Evolutionary conservation across 2,797 vertebrate genomes (phyloP).

Genomic region (Poliocrania exsul): DNA sequence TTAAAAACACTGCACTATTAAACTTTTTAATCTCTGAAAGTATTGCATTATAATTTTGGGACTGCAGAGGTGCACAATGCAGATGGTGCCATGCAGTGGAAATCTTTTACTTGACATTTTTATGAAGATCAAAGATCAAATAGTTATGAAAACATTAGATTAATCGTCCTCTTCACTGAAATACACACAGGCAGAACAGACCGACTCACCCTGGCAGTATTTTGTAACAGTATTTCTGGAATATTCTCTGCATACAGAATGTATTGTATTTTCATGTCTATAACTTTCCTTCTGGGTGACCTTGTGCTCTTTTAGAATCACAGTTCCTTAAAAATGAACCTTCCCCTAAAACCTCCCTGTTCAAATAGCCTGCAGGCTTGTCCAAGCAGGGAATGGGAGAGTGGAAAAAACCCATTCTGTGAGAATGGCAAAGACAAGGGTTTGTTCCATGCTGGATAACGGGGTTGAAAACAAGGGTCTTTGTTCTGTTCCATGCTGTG

Average conservation of each 20-base stretch:
- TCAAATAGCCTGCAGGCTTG: neutral
- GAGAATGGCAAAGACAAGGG: neutral
- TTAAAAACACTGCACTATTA: neutral
- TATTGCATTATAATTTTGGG: neutral
- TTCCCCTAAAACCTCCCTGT: neutral
- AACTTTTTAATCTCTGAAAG: neutral
- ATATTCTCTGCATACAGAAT: neutral
- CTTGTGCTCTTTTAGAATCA: neutral
- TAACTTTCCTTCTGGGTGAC: neutral
- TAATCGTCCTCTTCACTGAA: neutral
- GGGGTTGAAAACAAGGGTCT: neutral
- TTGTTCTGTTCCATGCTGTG: neutral
- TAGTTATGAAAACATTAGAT: neutral
- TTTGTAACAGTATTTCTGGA: neutral
- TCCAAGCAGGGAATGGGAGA: neutral
- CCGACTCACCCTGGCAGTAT: neutral
- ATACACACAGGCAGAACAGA: neutral
- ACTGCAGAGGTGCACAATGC: neutral
- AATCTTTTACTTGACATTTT: neutral
- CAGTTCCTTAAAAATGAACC: neutral
- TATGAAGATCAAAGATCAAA: neutral
- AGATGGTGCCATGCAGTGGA: fast-evolving
- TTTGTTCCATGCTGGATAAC: neutral
- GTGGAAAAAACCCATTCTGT: fast-evolving
- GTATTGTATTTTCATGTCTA: neutral